Evolutionary conservation across 2,888 invertebrate species (phyloP), one percentile per base, ranked within the genome.

Genomic region (Apamea epomidion): DNA sequence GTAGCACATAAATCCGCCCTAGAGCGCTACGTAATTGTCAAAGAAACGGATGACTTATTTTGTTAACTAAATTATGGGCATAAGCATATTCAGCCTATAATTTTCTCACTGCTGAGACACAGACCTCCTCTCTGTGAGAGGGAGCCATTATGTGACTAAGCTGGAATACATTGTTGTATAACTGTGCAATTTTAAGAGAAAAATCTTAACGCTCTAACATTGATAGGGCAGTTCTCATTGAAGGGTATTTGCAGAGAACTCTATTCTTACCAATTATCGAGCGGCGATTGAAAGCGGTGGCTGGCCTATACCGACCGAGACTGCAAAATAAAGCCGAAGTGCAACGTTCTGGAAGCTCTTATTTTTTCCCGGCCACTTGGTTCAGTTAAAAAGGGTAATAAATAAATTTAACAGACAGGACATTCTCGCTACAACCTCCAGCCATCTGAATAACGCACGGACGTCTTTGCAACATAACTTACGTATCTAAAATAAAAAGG

Each of bases 401-500:
- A 86, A 87, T 84, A 90, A 87, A 88, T 75, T 79, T 84, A 86
- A 80, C 81, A 88, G 88, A 91, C 88, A 88, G 87, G 85, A 86
- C 86, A 87, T 84, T 87, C 84, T 81, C 72, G 84, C 78, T 87
- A 85, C 84, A 88, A 88, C 87, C 90, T 90, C 85, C 87, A 92
- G 88, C 88, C 89, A 91, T 92, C 90, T 92, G 92, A 93, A 93
- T 93, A 92, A 91, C 91, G 91, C 92, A 92, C 90, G 91, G 91
- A 86, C 90, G 91, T 93, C 92, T 92, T 93, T 90, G 91, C 89
- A 90, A 92, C 93, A 95, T 95, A 95, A 94, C 93, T 95, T 94
- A 94, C 92, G 93, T 93, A 93, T 93, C 92, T 93, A 89, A 93
- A 94, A 93, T 94, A 95, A 94, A 94, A 94, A 94, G 90, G 90